Evolutionary conservation across 2,113 vertebrate species (phyloP).

Genomic region (Corythornis madagascariensis): DNA sequence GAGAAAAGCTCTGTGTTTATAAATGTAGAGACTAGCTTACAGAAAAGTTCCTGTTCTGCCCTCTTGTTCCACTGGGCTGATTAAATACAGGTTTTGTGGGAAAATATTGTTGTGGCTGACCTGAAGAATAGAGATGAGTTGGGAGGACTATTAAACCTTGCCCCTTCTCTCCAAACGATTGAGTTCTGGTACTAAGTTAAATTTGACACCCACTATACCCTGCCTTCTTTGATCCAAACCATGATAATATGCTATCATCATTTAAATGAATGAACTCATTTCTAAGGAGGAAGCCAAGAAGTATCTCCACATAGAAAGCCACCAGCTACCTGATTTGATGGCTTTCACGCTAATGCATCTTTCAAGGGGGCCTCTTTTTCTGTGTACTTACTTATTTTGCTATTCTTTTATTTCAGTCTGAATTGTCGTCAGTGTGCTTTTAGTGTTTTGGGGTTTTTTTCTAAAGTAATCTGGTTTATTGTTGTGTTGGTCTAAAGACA

Average conservation of each 20-base stretch:
- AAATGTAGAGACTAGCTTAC: neutral
- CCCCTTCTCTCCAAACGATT: neutral
- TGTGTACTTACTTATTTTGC: conserved; percentile 11
- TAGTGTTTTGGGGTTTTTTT: neutral
- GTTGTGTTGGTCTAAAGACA: conserved; percentile 58
- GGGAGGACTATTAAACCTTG: neutral
- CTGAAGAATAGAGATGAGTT: neutral
- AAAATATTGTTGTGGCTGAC: neutral
- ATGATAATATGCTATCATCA: neutral
- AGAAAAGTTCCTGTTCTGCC: neutral
- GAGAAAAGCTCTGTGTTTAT: neutral
- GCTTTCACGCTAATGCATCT: conserved; percentile 14
- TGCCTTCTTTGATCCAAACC: conserved; percentile 12
- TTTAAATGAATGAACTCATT: neutral
- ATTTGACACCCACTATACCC: neutral
- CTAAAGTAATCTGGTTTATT: conserved; percentile 30
- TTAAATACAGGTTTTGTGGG: neutral
- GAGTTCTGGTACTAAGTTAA: neutral
- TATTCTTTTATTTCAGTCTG: conserved; percentile 50
- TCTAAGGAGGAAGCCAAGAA: neutral
- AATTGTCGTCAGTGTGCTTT: neutral
- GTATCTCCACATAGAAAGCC: neutral
- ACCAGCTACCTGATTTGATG: neutral
- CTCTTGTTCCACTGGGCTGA: neutral
- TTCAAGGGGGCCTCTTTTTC: conserved; percentile 33